A percentile compares a stretch with the other conserved stretches of the same genome.
These are phyloP conservation scores for Rhadinocentrus ornatus DNA, from an alignment of 2,797 vertebrate species.

Conservation along the genomic window DNA sequence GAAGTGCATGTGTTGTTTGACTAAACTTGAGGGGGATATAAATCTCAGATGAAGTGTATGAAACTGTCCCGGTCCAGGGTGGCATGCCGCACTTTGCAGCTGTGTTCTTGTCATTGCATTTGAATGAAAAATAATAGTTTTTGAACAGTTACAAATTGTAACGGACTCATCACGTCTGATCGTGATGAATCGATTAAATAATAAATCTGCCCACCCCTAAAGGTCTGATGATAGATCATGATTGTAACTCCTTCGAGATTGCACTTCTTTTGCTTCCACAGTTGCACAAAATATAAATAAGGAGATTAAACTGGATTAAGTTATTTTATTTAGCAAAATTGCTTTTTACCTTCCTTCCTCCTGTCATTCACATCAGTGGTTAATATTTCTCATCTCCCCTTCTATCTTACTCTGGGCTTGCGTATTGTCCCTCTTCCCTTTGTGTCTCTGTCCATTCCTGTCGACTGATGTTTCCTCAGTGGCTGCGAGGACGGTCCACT, in stretches of 20 bases:
- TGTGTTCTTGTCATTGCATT: too few species aligned
- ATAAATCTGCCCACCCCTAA: too few species aligned
- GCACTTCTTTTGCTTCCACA: neutral
- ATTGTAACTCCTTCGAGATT: neutral
- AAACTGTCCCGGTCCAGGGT: too few species aligned
- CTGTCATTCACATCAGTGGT: conserved; percentile 1
- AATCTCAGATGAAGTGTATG: too few species aligned
- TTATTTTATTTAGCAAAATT: conserved; percentile 12
- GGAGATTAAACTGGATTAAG: neutral
- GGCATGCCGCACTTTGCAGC: too few species aligned
- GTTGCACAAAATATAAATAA: neutral
- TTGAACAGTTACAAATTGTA: too few species aligned
- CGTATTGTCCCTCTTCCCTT: conserved; percentile 38
- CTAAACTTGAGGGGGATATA: too few species aligned
- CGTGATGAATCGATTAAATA: too few species aligned
- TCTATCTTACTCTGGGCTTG: conserved; percentile 36
- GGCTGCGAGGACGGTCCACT: conserved; percentile 47
- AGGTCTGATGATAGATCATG: too few species aligned
- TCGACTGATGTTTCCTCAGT: conserved; percentile 69
- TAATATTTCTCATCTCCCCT: conserved; percentile 19
- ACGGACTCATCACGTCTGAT: too few species aligned
- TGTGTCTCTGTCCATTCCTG: conserved; percentile 50
- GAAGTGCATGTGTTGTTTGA: too few species aligned
- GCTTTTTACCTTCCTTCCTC: conserved; percentile 6
- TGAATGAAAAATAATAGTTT: too few species aligned